Evolutionary conservation across 2,888 invertebrate species (phyloP), one percentile per base, ranked within the genome.

Genomic region (Incurvaria masculella): DNA sequence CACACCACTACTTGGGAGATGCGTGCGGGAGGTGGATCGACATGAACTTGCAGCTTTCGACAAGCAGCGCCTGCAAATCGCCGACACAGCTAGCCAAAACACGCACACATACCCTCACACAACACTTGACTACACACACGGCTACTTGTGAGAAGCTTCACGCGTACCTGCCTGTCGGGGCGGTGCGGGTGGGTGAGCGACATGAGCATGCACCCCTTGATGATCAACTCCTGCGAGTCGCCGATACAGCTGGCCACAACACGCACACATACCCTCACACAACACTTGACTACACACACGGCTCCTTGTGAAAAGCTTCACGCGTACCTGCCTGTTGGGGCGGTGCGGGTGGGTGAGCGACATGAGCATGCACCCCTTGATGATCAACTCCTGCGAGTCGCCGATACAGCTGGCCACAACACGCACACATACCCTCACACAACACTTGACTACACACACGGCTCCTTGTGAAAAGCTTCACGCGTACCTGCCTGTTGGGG

Each of bases 41-140:
- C 59, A 86, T 72, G 45, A 85, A 78, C 42, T 81, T 76, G 56
- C 88, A 87, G 54, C 87, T 83, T 58, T 87, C 86, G 18, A 90
- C 89, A 47, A 97, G 73, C 52, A 91, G 74, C n/a, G 93, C 95
- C 68, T 91, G 89, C 2, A 96, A 96, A 79, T 97, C 97, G 3
- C 97, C 97, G 27, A 88, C 87, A 97, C 97, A 97, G 5, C 92
- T 93, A 50, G 95, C 82, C 60, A 89, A n/a, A n/a, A n/a, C n/a
- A n/a, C n/a, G n/a, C n/a, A n/a, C n/a, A n/a, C n/a, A n/a, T n/a
- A n/a, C n/a, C n/a, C n/a, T n/a, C n/a, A n/a, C n/a, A n/a, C n/a
- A n/a, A n/a, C n/a, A n/a, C n/a, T n/a, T n/a, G n/a, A n/a, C n/a
- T n/a, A n/a, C n/a, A n/a, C n/a, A n/a, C n/a, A n/a, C n/a, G n/a